These are phyloP conservation scores for Globodera rostochiensis DNA, from an alignment of 1,140 invertebrate genomes.

Conservation along the genomic window DNA sequence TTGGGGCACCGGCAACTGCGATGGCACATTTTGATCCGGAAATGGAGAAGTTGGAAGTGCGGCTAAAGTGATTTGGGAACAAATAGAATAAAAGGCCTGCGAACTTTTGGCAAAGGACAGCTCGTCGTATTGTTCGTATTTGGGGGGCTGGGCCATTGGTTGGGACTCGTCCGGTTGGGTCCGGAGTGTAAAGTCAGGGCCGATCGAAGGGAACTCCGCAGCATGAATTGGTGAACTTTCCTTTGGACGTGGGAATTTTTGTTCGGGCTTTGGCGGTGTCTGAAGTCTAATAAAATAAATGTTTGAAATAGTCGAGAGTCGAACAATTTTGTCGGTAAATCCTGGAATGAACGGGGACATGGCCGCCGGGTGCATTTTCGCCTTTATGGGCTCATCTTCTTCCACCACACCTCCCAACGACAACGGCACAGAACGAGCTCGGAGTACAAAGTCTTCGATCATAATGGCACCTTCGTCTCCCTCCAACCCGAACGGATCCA, in stretches of 20 bases:
- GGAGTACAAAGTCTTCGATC: slow-evolving; percentile 77
- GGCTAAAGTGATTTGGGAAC: not conserved
- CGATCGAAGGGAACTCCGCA: not conserved
- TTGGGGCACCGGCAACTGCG: not conserved
- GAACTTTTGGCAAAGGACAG: not conserved
- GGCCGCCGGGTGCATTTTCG: not conserved
- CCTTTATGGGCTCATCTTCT: not conserved
- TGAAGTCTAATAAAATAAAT: not conserved
- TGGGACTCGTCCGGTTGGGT: not conserved
- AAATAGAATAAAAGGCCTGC: not conserved
- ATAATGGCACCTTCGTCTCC: slow-evolving; percentile 97
- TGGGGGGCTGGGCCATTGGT: not conserved
- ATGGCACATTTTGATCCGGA: not conserved
- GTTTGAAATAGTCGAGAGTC: no score
- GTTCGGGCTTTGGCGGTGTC: not conserved
- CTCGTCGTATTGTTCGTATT: not conserved
- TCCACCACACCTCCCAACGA: not conserved
- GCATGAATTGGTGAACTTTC: not conserved
- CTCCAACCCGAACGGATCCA: slow-evolving; percentile 94
- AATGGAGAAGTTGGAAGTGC: not conserved
- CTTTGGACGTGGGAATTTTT: not conserved
- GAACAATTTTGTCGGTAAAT: not conserved
- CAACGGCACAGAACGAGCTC: slow-evolving; percentile 25
- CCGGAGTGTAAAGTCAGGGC: no score
- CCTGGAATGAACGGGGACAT: not conserved